Conservation (phyloP, 2,888 invertebrate species). For the Cephonodes hylas region DNA sequence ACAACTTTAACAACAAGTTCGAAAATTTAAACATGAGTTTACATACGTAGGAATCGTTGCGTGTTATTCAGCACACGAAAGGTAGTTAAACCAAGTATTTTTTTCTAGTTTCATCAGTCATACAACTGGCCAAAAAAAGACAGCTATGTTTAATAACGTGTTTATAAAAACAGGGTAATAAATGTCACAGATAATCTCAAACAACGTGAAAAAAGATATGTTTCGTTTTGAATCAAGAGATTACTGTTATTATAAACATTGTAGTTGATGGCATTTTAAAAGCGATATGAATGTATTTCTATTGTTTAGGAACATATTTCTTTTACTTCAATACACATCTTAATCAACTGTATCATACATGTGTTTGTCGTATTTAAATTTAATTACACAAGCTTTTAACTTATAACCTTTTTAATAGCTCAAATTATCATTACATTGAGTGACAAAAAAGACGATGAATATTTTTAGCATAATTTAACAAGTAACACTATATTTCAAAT, state of each 20-base stretch:
- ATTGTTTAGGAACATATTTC: background rate
- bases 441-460: background rate
- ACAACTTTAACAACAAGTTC: too few relatives aligned
- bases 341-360: too few relatives aligned
- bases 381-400: background rate
- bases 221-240: background rate
- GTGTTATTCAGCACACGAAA: too few relatives aligned
- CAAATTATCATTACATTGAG: background rate
- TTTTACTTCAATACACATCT: background rate
- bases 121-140: background rate
- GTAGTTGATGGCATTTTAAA: background rate
- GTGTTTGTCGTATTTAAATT: too few relatives aligned
- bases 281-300: background rate
- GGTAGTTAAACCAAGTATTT: too few relatives aligned
- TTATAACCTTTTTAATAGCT: background rate
- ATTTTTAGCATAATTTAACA: background rate
- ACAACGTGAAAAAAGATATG: background rate
- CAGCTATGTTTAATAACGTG: background rate
- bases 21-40: too few relatives aligned
- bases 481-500: background rate
- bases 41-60: too few relatives aligned
- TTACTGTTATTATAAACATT: background rate
- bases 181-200: background rate
- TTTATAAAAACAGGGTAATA: background rate
- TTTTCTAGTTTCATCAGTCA: background rate